phyloP scores from a whole-genome alignment of 1,140 invertebrate species.

The Leucophenga varia region DNA sequence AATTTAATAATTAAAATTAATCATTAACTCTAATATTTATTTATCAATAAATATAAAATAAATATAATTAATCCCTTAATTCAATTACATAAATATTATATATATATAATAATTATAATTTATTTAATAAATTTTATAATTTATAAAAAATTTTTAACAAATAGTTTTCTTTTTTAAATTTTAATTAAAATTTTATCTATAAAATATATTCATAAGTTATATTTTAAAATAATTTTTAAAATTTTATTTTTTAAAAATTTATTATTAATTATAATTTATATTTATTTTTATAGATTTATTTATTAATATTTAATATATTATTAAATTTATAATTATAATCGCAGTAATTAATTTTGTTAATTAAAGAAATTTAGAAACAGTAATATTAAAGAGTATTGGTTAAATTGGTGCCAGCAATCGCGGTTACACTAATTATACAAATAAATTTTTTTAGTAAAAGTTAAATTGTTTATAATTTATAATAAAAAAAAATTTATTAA shows the following conservation, averaged over 20 bases:
- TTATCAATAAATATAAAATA: constrained; percentile 2
- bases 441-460: constrained; percentile 8
- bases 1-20: not conserved
- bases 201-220: no score
- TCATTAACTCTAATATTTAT: not conserved
- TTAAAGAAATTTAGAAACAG: constrained; percentile 52
- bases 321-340: constrained; percentile 2
- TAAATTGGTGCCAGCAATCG: constrained; percentile 20
- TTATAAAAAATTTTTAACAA: no score
- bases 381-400: constrained; percentile 11
- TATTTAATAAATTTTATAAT: no score
- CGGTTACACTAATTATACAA: constrained; percentile 13
- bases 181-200: constrained; percentile 1
- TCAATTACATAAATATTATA: not conserved
- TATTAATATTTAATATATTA: constrained; percentile 4
- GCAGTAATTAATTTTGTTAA: constrained; percentile 29
- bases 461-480: constrained; percentile 1
- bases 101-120: not conserved
- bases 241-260: no score
- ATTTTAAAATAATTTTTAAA: no score
- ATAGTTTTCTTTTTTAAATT: no score
- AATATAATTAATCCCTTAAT: constrained; percentile 7
- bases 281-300: constrained; percentile 8
- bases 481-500: constrained; percentile 7
- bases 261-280: constrained; percentile 3